phyloP scores from a whole-genome alignment of 2,888 invertebrate species.

The Drepana falcataria region DNA sequence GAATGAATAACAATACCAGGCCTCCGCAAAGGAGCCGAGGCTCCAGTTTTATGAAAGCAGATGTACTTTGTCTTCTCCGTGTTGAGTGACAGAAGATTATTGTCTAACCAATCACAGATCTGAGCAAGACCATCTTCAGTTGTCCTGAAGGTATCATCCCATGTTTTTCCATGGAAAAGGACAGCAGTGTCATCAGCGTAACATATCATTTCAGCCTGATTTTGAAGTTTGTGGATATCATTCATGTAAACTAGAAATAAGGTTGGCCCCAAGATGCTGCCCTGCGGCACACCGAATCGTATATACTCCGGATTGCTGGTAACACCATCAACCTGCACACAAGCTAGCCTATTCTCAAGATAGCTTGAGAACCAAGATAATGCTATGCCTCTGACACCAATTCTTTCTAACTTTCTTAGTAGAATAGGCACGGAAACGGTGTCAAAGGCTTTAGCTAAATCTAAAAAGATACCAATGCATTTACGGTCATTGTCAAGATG shows the following conservation, averaged over 20 bases:
- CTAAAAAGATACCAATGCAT: slow-evolving; percentile 3
- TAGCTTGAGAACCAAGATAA: slow-evolving; percentile 9
- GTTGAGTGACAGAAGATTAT: background rate
- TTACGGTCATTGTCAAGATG: background rate
- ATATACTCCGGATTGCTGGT: background rate
- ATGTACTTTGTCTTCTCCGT: background rate
- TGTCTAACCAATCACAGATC: background rate
- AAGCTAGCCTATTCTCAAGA: slow-evolving; percentile 3
- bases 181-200: slow-evolving; percentile 6
- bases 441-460: slow-evolving; percentile 8
- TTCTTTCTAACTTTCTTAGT: slow-evolving; percentile 7
- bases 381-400: slow-evolving; percentile 9
- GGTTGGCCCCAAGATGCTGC: slow-evolving; percentile 11
- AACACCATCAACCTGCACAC: slow-evolving; percentile 3
- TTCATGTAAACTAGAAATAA: slow-evolving; percentile 8
- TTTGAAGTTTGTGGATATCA: background rate
- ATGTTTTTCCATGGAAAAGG: background rate
- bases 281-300: slow-evolving; percentile 12
- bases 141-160: background rate
- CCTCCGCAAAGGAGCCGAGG: background rate
- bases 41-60: background rate
- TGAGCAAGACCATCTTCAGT: background rate
- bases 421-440: too few relatives aligned
- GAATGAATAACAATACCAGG: background rate
- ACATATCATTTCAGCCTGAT: slow-evolving; percentile 1